Conservation (phyloP, 2,888 invertebrate species). For the Chrysomela aeneicollis region DNA sequence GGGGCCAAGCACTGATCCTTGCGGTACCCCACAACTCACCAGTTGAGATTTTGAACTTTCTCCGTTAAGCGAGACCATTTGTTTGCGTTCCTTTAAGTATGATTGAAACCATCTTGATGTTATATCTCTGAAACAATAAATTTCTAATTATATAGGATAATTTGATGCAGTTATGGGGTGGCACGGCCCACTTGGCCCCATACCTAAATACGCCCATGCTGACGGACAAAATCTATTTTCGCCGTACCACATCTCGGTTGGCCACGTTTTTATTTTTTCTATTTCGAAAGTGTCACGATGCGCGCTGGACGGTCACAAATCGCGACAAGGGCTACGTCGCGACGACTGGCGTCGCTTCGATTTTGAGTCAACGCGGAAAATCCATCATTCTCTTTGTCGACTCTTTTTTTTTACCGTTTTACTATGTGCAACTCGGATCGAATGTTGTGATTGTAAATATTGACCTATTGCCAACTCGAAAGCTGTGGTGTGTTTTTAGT, state of each 20-base stretch:
- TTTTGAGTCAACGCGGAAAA: slow-evolving; percentile 9
- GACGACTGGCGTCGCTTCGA: slow-evolving; percentile 14
- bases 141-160: too few relatives aligned
- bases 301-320: slow-evolving; percentile 26
- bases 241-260: slow-evolving; percentile 41
- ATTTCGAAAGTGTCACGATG: slow-evolving; percentile 48
- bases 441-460: slow-evolving; percentile 22
- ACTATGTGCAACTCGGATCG: slow-evolving; percentile 16
- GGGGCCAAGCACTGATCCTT: too few relatives aligned
- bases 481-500: slow-evolving; percentile 20
- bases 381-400: slow-evolving; percentile 4
- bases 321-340: slow-evolving; percentile 21
- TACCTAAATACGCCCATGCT: too few relatives aligned
- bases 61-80: too few relatives aligned
- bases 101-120: too few relatives aligned
- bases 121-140: too few relatives aligned
- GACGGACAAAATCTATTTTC: slow-evolving; percentile 40
- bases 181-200: too few relatives aligned
- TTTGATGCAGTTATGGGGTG: too few relatives aligned
- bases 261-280: slow-evolving; percentile 50
- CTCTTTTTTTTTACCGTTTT: slow-evolving; percentile 4
- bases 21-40: too few relatives aligned
- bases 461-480: slow-evolving; percentile 21
- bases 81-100: too few relatives aligned
- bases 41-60: too few relatives aligned